A percentile compares a stretch with the other conserved stretches of the same genome.
These are phyloP conservation scores for Rhinoptilus africanus DNA, from an alignment of 2,113 vertebrate species.

Conservation along the genomic window DNA sequence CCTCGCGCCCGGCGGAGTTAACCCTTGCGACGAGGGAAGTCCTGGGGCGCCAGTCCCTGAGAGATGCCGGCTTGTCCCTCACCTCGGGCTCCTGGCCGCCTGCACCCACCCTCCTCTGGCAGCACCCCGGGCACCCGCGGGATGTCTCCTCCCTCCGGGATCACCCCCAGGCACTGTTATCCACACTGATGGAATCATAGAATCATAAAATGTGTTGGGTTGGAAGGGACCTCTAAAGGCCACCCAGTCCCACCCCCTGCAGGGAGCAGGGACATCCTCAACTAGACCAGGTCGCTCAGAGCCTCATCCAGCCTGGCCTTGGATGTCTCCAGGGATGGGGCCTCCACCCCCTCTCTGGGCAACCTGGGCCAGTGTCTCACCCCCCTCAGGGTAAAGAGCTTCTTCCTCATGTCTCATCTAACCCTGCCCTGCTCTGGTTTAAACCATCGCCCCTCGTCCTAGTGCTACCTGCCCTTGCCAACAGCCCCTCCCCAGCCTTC, in stretches of 20 bases:
- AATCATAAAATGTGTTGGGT: background rate
- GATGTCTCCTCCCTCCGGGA: too few relatives aligned
- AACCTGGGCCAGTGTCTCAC: too few relatives aligned
- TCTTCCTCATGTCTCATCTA: too few relatives aligned
- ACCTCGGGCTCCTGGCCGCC: rapidly evolving
- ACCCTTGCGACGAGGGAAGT: background rate
- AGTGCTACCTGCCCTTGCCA: too few relatives aligned
- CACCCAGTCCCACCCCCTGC: background rate
- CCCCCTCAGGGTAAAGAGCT: too few relatives aligned
- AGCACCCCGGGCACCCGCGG: rapidly evolving
- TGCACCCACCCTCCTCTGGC: background rate
- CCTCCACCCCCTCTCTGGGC: too few relatives aligned
- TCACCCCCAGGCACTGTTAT: background rate
- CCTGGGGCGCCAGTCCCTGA: rapidly evolving
- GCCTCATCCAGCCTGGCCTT: background rate
- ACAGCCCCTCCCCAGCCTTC: too few relatives aligned
- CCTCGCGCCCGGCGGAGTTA: background rate
- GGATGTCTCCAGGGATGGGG: too few relatives aligned
- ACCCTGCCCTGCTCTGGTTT: too few relatives aligned
- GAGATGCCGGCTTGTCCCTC: rapidly evolving
- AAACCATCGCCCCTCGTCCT: too few relatives aligned
- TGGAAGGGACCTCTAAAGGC: background rate
- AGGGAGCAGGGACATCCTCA: background rate
- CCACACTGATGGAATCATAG: background rate
- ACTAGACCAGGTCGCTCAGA: background rate